Evolutionary conservation across 2,797 vertebrate genomes (phyloP).

Genomic region (Champsocephalus gunnari): DNA sequence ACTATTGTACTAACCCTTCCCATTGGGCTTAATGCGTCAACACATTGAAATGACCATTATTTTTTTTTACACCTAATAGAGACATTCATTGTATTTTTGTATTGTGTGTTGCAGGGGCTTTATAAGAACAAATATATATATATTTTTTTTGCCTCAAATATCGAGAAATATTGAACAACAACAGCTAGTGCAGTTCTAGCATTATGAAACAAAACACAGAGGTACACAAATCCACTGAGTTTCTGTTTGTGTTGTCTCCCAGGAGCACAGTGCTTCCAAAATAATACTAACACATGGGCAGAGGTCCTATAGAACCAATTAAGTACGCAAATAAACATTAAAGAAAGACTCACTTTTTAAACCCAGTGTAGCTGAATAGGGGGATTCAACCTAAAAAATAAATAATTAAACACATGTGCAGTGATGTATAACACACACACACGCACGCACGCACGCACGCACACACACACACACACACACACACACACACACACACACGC

Average conservation of each 20-base stretch:
- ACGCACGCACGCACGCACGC: no score
- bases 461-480: no score
- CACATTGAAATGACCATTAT: neutral
- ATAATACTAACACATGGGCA: slow-evolving; percentile 37
- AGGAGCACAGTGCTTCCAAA: slow-evolving; percentile 44
- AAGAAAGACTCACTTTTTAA: slow-evolving; percentile 11
- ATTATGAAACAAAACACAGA: neutral
- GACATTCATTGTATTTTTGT: neutral
- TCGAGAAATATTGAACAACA: slow-evolving; percentile 3
- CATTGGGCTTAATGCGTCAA: neutral
- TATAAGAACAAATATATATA: neutral
- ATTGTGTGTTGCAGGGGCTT: neutral
- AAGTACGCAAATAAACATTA: slow-evolving; percentile 23
- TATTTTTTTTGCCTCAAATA: neutral
- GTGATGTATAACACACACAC: neutral
- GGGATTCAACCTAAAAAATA: slow-evolving; percentile 7
- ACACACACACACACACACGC: no score
- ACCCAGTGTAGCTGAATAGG: slow-evolving; percentile 21
- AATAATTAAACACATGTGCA: neutral
- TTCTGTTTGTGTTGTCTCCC: slow-evolving; percentile 31
- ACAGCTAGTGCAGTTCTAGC: slow-evolving; percentile 16
- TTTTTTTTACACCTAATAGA: neutral
- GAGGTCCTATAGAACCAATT: slow-evolving; percentile 39
- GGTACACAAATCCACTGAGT: slow-evolving; percentile 20
- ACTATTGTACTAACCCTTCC: neutral